These are phyloP conservation scores for Hypothenemus hampei DNA, from an alignment of 1,140 invertebrate genomes.

Conservation along the genomic window DNA sequence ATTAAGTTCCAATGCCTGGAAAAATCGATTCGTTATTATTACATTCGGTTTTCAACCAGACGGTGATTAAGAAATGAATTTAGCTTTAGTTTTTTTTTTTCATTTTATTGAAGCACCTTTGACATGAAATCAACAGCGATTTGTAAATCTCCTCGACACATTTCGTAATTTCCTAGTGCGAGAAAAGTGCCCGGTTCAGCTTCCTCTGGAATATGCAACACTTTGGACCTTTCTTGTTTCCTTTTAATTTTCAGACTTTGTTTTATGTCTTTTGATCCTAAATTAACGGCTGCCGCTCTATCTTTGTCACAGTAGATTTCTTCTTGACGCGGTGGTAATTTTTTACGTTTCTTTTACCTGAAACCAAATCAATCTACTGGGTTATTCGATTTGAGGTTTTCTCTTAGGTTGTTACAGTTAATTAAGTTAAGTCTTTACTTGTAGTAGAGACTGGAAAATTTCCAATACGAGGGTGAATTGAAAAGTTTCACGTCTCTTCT, in stretches of 20 bases:
- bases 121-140: constrained; percentile 71
- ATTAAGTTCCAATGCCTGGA: constrained; percentile 81
- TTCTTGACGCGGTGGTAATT: constrained; percentile 51
- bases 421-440: no score
- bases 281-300: constrained; percentile 78
- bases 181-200: constrained; percentile 70
- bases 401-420: no score
- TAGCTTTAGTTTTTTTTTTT: not conserved
- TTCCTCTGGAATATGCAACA: constrained; percentile 70
- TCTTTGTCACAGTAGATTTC: constrained; percentile 88
- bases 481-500: not conserved
- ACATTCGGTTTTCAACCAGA: not conserved
- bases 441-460: no score
- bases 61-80: not conserved
- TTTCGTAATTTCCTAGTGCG: constrained; percentile 68
- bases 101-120: constrained; percentile 55
- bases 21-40: constrained; percentile 32
- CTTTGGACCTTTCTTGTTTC: constrained; percentile 67
- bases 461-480: no score
- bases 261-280: constrained; percentile 77
- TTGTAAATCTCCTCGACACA: constrained; percentile 62
- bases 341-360: constrained; percentile 45
- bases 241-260: constrained; percentile 75
- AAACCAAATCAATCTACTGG: constrained; percentile 5
- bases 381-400: no score